phyloP scores from a whole-genome alignment of 2,888 invertebrate species.

The Amblyjoppa fuscipennis region DNA sequence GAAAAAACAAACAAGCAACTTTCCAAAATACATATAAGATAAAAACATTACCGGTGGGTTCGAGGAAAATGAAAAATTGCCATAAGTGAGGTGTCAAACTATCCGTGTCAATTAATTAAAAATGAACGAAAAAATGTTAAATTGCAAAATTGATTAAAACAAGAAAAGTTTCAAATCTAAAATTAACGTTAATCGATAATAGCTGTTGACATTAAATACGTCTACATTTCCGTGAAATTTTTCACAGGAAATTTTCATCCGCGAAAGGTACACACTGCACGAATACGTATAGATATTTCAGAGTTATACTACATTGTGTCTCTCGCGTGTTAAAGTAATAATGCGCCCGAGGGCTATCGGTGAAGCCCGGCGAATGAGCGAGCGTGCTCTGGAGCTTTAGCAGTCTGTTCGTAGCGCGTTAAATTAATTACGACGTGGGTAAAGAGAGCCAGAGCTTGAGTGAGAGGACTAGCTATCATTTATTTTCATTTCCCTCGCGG shows the following conservation, averaged over 20 bases:
- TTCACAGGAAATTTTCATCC: constrained; percentile 23
- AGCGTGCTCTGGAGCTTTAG: constrained; percentile 75
- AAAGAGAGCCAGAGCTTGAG: constrained; percentile 58
- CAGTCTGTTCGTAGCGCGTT: constrained; percentile 78
- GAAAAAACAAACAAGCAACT: neutral
- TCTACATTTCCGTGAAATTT: neutral
- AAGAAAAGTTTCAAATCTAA: neutral
- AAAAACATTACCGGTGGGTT: neutral
- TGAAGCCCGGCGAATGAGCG: constrained; percentile 74
- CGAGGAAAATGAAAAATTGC: neutral
- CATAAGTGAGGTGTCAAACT: neutral
- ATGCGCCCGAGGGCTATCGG: constrained; percentile 68
- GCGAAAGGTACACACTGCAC: constrained; percentile 13
- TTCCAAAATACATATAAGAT: neutral
- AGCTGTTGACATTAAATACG: neutral
- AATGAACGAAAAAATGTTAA: neutral
- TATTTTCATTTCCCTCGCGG: constrained; percentile 83
- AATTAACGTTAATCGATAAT: neutral
- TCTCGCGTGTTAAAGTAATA: constrained; percentile 67
- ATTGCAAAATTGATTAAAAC: neutral
- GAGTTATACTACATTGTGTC: constrained; percentile 53
- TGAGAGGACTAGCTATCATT: constrained; percentile 78
- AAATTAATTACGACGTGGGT: constrained; percentile 82
- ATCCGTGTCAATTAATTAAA: neutral
- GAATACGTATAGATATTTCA: constrained; percentile 32